Conservation (phyloP, 1,140 invertebrate genomes). For the Theocolax elegans region DNA sequence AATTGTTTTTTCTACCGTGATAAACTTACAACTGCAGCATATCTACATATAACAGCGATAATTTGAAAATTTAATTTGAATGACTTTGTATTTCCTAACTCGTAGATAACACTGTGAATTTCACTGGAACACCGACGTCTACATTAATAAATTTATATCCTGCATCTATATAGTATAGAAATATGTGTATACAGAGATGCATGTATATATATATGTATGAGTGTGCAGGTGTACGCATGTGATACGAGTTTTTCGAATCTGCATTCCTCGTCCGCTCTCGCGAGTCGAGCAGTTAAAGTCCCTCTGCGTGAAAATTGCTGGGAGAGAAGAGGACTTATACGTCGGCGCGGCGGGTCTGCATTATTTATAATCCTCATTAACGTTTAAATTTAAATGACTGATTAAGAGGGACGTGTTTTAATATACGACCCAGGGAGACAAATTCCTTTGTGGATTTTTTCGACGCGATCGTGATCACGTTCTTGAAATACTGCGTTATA, state of each 20-base stretch:
- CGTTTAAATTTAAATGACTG: conserved; percentile 27
- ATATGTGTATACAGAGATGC: too few species aligned
- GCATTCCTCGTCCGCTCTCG: conserved; percentile 28
- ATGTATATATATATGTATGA: too few species aligned
- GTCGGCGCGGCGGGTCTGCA: background rate
- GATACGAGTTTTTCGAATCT: conserved; percentile 12
- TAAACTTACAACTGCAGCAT: too few species aligned
- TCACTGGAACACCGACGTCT: too few species aligned
- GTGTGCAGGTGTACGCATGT: background rate
- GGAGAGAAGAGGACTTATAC: background rate
- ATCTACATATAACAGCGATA: too few species aligned
- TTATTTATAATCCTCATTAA: conserved; percentile 39
- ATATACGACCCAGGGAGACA: conserved; percentile 3
- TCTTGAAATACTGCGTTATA: background rate
- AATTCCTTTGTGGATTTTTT: conserved; percentile 9
- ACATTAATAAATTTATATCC: too few species aligned
- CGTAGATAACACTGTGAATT: too few species aligned
- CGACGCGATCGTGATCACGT: background rate
- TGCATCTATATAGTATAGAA: too few species aligned
- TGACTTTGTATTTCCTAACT: too few species aligned
- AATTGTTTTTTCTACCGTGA: too few species aligned
- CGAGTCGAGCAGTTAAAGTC: background rate
- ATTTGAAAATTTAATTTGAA: too few species aligned
- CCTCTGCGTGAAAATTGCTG: background rate
- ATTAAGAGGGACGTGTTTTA: conserved; percentile 29